A percentile compares a stretch with the other conserved stretches of the same genome.
Conservation (phyloP, 1,140 invertebrate genomes). For the Eueides isabella region DNA sequence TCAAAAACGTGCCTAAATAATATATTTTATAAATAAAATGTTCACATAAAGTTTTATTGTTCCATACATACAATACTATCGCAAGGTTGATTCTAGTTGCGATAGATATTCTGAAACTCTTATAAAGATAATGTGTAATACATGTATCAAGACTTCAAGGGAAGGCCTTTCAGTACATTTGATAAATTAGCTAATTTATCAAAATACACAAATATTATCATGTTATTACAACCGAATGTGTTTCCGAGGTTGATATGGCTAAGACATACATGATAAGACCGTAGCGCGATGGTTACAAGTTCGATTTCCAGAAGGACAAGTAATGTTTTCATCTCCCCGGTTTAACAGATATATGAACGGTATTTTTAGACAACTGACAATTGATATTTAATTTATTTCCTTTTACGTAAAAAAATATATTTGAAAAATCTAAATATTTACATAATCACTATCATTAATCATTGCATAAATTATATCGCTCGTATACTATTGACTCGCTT, state of each 20-base stretch:
- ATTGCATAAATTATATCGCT: not conserved
- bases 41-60: slow-evolving; percentile 6
- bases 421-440: not conserved
- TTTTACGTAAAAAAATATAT: too few species aligned
- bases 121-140: slow-evolving; percentile 7
- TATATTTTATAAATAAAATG: not conserved
- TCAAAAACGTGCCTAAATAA: not conserved
- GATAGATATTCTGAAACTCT: slow-evolving; percentile 1
- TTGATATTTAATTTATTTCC: too few species aligned
- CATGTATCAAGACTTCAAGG: slow-evolving; percentile 4
- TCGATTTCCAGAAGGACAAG: too few species aligned
- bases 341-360: too few species aligned
- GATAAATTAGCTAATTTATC: slow-evolving; percentile 9
- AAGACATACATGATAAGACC: too few species aligned
- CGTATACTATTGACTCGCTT: not conserved
- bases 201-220: slow-evolving; percentile 4
- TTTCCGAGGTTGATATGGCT: not conserved
- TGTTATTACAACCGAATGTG: not conserved
- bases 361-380: too few species aligned
- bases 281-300: too few species aligned
- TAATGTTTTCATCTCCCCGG: too few species aligned
- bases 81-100: not conserved
- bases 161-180: slow-evolving; percentile 4
- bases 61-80: not conserved
- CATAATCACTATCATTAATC: not conserved